Conservation (phyloP, 2,888 invertebrate species). For the Allophyes oxyacanthae region DNA sequence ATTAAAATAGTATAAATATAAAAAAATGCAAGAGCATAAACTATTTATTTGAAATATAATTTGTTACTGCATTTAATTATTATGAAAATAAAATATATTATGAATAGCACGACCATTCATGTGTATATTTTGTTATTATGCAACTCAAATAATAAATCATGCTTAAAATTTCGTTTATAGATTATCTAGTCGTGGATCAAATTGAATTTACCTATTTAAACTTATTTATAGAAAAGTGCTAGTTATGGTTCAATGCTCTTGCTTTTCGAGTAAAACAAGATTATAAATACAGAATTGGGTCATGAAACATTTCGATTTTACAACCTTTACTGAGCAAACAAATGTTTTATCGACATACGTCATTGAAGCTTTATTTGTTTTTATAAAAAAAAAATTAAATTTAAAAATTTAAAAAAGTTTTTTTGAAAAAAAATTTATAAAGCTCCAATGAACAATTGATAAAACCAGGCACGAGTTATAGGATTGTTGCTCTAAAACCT, state of each 20-base stretch:
- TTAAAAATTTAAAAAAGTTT: neutral
- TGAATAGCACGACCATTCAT: neutral
- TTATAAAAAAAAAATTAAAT: conserved; percentile 15
- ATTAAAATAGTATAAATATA: conserved; percentile 40
- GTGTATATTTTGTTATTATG: neutral
- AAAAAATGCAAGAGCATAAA: conserved; percentile 24
- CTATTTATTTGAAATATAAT: no score
- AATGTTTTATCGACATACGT: conserved; percentile 66
- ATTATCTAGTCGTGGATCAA: conserved; percentile 11
- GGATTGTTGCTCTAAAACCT: conserved; percentile 60
- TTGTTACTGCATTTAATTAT: neutral
- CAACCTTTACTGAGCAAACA: conserved; percentile 86
- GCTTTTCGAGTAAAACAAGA: conserved; percentile 41
- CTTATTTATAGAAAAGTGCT: conserved; percentile 19
- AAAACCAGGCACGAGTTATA: conserved; percentile 80
- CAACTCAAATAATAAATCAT: neutral
- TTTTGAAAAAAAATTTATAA: conserved; percentile 25
- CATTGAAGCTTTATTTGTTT: conserved; percentile 57
- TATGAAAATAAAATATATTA: neutral
- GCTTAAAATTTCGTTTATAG: neutral
- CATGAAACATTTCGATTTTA: conserved; percentile 63
- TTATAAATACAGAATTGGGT: conserved; percentile 53
- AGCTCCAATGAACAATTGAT: conserved; percentile 59
- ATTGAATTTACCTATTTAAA: conserved; percentile 13
- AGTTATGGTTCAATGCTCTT: conserved; percentile 47